Evolutionary conservation across 2,113 vertebrate species (phyloP), one percentile per base, ranked within the genome.

Genomic region (Rhodinocichla rosea): DNA sequence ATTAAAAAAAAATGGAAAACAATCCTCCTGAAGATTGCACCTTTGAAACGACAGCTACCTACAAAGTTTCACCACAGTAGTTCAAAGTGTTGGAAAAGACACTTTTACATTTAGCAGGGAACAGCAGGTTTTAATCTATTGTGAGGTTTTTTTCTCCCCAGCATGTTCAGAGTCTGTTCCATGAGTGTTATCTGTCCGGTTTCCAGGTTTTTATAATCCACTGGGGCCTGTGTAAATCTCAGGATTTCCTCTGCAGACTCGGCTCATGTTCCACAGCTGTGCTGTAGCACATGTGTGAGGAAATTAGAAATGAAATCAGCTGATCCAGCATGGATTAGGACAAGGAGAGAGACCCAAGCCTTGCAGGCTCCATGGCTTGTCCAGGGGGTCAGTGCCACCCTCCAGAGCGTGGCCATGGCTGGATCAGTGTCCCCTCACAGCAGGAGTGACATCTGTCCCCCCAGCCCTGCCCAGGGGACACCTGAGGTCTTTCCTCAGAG

Each of bases 251-350:
- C 96, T 77, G 87, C 93, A 88, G 95, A 95, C 94, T 75, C 67
- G 47, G 97, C 97, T 98, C 97, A 97, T 94, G 80, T 97, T 95
- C 95, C 97, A 89, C 97, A 98, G 98, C 97, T 98, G 97, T 62
- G 78, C 85, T 67, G 16, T 50, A 94, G 94, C 97, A 97, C 88
- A 91, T 94, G 94, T 96, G 96, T 87, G 95, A 96, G 96, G 97
- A 97, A 97, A 96, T 95, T 96, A 94, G 95, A 95, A 96, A 96
- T 92, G 90, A 97, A 97, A 96, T 97, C 97, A 97, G 95, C 97
- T 97, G 97, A 97, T 96, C 87, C 77, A 64, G 56, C 18, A 32
- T 50, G 97, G 95, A 91, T 95, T 96, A 83, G 79, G 44, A 67
- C 49, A 16, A 86, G 93, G 62, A 84, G 93, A 87, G 75, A 4